Base-by-base conservation (phyloP, 2,888 invertebrate species). In the Trachelus iudaicus region DNA sequence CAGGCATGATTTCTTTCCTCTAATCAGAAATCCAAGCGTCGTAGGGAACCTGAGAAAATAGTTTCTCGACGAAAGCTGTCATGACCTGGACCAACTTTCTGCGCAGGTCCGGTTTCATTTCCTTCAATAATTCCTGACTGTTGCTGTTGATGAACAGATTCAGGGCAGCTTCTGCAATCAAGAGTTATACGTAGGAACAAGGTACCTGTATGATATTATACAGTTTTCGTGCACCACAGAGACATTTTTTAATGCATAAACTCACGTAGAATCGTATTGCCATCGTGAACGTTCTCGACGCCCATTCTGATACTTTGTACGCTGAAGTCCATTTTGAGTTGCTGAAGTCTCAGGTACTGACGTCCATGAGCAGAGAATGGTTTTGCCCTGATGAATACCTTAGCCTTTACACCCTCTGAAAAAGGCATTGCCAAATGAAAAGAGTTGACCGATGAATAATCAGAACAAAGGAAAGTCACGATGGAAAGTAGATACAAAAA, bases 91-190 rank as follows among this genome's bases (percentile, higher is more conserved):
- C 94, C 37, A 97, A 92, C 90, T 97, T 97, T 81, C 94, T 93
- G 87, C 96, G 95, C 78, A 97, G 92, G 86, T 96, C 95, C 0
- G 97, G 97, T 88, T 97, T 97, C 97, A 97, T 97, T 92, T 97
- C 97, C 88, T 96, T 96, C 73, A 97, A 92, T 23, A 97, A 92
- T 83, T 97, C 97, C 87, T 97, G 97, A 0, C 96, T 95, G 90
- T 97, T 96, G 1, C 96, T 95, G 91, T 97, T 97, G 91, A 97
- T 97, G 92, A 97, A 97, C 74, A 97, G 92, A 92, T 97, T 97
- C 81, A 97, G 91, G 23, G 97, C 97, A 30, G 97, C 96, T 91
- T 97, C 97, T 97, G 93, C 82, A 91, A 92, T 83, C 74, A 13
- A 23, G 73, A 77, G 69, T n/a, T n/a, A 77, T 34, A 73, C n/a